These are phyloP conservation scores for Saxidomus purpurata DNA, from an alignment of 1,140 invertebrate genomes.

Conservation along the genomic window DNA sequence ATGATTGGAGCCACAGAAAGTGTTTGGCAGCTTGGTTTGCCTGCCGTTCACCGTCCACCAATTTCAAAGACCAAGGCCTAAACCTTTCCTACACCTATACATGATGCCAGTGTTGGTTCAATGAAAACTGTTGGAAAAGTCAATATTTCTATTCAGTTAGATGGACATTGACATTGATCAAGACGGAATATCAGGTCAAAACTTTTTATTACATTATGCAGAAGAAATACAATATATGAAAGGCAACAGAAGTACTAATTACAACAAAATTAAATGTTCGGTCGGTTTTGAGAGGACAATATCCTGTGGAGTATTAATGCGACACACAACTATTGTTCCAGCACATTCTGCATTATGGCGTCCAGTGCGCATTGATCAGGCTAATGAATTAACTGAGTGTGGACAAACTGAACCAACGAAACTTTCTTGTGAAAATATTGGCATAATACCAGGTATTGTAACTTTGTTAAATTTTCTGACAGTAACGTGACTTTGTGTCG, in stretches of 20 bases:
- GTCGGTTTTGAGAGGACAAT: neutral
- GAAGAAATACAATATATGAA: neutral
- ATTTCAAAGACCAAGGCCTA: no score
- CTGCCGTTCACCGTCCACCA: no score
- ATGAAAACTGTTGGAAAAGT: neutral
- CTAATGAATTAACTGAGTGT: neutral
- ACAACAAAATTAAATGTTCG: neutral
- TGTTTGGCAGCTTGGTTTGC: no score
- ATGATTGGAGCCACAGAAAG: no score
- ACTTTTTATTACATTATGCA: conserved; percentile 26
- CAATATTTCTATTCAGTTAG: neutral
- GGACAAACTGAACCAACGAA: neutral
- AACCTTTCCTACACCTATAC: neutral
- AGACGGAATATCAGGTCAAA: conserved; percentile 16
- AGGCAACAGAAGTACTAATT: no score
- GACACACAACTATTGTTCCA: neutral
- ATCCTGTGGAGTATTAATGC: neutral
- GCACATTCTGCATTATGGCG: neutral
- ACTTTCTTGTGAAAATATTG: neutral
- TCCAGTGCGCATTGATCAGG: neutral
- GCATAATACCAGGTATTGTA: neutral
- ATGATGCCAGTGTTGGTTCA: neutral
- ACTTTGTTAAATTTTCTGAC: neutral
- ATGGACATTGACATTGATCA: conserved; percentile 6
- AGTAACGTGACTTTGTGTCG: neutral